phyloP scores from a whole-genome alignment of 1,140 invertebrate species.

The Penaeus indicus region DNA sequence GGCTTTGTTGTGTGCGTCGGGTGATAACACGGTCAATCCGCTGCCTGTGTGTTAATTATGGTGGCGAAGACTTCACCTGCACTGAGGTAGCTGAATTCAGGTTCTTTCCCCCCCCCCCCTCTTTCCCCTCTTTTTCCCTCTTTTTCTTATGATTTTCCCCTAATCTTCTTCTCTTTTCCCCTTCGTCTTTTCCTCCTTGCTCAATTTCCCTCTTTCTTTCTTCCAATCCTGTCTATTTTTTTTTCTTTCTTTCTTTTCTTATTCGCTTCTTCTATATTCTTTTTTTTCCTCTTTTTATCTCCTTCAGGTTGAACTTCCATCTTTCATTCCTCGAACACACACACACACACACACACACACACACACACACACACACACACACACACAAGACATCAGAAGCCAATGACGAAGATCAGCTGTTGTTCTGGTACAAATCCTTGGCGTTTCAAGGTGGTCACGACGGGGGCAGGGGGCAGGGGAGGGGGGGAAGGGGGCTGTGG shows the following conservation, averaged over 20 bases:
- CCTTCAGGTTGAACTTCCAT: too few relatives aligned
- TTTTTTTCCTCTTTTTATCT: neutral
- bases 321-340: neutral
- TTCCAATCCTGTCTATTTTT: too few relatives aligned
- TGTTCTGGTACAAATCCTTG: too few relatives aligned
- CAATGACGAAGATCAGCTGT: too few relatives aligned
- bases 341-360: conserved; percentile 14
- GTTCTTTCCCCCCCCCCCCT: neutral
- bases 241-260: neutral
- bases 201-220: neutral
- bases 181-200: neutral
- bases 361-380: conserved; percentile 11
- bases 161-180: neutral
- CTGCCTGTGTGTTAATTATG: too few relatives aligned
- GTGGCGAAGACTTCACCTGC: too few relatives aligned
- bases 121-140: neutral
- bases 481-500: too few relatives aligned
- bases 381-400: neutral
- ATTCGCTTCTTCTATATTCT: neutral
- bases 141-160: neutral
- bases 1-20: too few relatives aligned
- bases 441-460: too few relatives aligned
- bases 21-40: too few relatives aligned
- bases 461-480: too few relatives aligned
- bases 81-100: too few relatives aligned